Evolutionary conservation across 2,113 vertebrate species (phyloP), one percentile per base, ranked within the genome.

Genomic region (Gymnogyps californianus): DNA sequence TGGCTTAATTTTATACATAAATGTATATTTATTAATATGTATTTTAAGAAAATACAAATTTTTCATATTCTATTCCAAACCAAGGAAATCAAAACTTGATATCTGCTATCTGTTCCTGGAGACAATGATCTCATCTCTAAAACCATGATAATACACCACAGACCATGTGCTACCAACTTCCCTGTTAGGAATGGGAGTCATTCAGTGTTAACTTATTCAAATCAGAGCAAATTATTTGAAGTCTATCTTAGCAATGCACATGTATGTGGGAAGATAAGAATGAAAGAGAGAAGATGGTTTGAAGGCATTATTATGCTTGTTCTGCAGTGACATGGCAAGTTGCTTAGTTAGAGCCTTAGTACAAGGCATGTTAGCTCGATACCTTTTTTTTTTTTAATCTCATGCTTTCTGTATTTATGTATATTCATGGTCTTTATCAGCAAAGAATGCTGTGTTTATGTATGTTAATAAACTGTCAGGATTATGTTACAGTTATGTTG

Each of bases 101-200:
- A 7, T 46, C 24, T 70, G 10, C 7, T 77, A 3, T 25, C 11
- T 78, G 4, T 52, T 55, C 22, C 32, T 75, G 16, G 12, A 64
- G 9, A 52, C 15, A 88, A 51, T 51, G 14, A 52, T 12, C 10
- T 76, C 0, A 0, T 59, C 32, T 64, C 29, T 86, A 29, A 78
- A 76, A 51, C 15, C 2, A 1, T 65, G 54, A 19, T 52, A 22
- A 55, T 14, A 18, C 21, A 25, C 7, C 29, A 54, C 52, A 72
- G 57, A 66, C 4, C 5, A 22, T 16, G 13, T n/a, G 11, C 25
- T 62, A n/a, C 17, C 70, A 46, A 49, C 29, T 28, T 40, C 3
- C 11, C 9, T 3, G 2, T 21, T 55, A 59, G 5, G 11, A 14
- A 21, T 55, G 3, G 34, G 4, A 10, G 4, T 61, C 5, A 49